Conservation (phyloP, 2,888 invertebrate species). For the Catocala sponsa region DNA sequence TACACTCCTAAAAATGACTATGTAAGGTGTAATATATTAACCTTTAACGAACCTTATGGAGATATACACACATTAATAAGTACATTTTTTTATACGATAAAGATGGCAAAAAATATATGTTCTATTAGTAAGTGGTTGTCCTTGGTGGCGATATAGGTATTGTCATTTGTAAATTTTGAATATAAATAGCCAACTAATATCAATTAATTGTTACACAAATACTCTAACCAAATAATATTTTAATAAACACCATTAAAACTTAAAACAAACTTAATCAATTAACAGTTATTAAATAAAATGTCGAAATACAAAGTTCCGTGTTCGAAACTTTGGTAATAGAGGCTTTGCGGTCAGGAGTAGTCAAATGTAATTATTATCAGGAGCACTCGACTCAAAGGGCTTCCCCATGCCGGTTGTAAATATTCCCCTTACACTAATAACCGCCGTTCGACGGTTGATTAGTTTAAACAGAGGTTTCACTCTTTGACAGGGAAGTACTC, state of each 20-base stretch:
- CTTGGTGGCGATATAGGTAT: no score
- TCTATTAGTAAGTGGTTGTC: no score
- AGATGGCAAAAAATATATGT: no score
- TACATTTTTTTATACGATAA: no score
- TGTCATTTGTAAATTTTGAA: no score
- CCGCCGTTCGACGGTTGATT: not conserved
- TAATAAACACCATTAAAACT: constrained; percentile 7
- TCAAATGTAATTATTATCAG: constrained; percentile 27
- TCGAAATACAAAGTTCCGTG: constrained; percentile 13
- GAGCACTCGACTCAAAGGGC: constrained; percentile 13
- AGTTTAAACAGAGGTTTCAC: not conserved
- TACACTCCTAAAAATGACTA: no score
- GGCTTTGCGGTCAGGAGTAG: constrained; percentile 15
- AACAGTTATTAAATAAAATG: constrained; percentile 14
- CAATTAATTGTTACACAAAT: not conserved
- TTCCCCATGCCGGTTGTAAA: constrained; percentile 10
- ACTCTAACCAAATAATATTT: constrained; percentile 1
- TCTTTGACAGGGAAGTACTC: not conserved
- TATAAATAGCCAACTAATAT: no score
- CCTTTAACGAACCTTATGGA: no score
- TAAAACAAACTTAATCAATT: constrained; percentile 12
- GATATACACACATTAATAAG: no score
- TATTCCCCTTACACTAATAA: constrained; percentile 1
- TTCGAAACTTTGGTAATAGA: constrained; percentile 27
- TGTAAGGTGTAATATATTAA: no score